Evolutionary conservation across 2,888 invertebrate species (phyloP).

Genomic region (Epirrhoe tristata): DNA sequence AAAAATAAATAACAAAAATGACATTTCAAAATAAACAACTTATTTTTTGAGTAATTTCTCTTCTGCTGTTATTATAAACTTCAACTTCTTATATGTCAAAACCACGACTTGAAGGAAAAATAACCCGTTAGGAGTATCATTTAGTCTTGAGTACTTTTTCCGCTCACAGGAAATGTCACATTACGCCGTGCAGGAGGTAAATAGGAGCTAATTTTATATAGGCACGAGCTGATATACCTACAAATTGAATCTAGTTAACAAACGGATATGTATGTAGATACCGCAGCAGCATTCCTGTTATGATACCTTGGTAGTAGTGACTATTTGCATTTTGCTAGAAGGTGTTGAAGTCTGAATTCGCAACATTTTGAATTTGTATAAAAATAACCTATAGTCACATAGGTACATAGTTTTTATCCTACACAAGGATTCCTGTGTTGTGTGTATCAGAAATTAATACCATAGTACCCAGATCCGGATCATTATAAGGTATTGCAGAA

Average conservation of each 20-base stretch:
- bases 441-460: too few relatives aligned
- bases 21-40: too few relatives aligned
- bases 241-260: conserved; percentile 34
- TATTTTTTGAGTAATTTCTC: too few relatives aligned
- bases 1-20: too few relatives aligned
- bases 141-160: conserved; percentile 19
- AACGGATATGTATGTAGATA: conserved; percentile 31
- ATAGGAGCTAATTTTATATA: conserved; percentile 27
- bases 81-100: not conserved
- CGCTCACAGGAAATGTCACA: conserved; percentile 25
- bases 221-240: conserved; percentile 26
- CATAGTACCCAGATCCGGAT: too few relatives aligned
- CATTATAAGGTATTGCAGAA: too few relatives aligned
- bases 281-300: conserved; percentile 29
- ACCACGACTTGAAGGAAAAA: conserved; percentile 12
- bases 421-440: too few relatives aligned
- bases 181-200: conserved; percentile 24
- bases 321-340: conserved; percentile 24
- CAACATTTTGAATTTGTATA: too few relatives aligned
- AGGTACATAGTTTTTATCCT: too few relatives aligned
- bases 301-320: conserved; percentile 28
- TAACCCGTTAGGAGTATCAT: conserved; percentile 9
- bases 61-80: not conserved
- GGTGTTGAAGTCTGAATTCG: not conserved
- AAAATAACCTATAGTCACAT: too few relatives aligned